Evolutionary conservation across 2,888 invertebrate species (phyloP), one percentile per base, ranked within the genome.

Genomic region (Agrilus cyanescens): DNA sequence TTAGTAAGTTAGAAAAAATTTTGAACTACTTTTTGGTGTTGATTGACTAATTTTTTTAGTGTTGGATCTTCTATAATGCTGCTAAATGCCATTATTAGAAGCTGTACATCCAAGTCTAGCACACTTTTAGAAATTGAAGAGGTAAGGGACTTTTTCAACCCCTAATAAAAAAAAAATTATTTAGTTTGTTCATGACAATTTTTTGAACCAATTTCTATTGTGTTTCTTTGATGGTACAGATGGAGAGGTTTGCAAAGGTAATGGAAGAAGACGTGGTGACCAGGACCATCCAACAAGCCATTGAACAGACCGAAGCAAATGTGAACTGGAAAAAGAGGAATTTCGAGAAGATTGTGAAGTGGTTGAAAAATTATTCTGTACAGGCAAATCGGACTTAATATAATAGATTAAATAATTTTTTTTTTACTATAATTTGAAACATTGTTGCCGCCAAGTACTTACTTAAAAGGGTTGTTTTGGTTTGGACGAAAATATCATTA

Each of bases 291-390:
- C 76, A 80, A 46, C 91, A 91, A 65, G 80, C 85, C 0, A 65
- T 90, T 7, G 93, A 93, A 59, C 77, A 81, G 40, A 82, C 82
- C 0, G 76, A 82, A 51, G 80, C 83, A 4, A 90, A 91, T 60
- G 81, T 90, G 1, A 75, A 79, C 50, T 94, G 93, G 93, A 82
- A 85, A 75, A 70, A 80, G 40, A 71, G 70, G 37, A 85, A 89
- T 66, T 85, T 83, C 58, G 68, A 75, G 40, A 74, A 74, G 2
- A 85, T 93, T 45, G 74, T 80, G 3, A 67, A 76, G 29, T 93
- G 93, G 93, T 65, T 93, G 8, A 25, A 25, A 25, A 25, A 25
- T 25, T 25, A 25, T 25, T 25, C 25, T 25, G 25, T 10, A 25
- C 25, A 25, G 3, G 25, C 8, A 25, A 25, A 25, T 25, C 8